A percentile compares a stretch with the other conserved stretches of the same genome.
Evolutionary conservation across 1,140 invertebrate genomes (phyloP).

Genomic region (Microplitis demolitor): DNA sequence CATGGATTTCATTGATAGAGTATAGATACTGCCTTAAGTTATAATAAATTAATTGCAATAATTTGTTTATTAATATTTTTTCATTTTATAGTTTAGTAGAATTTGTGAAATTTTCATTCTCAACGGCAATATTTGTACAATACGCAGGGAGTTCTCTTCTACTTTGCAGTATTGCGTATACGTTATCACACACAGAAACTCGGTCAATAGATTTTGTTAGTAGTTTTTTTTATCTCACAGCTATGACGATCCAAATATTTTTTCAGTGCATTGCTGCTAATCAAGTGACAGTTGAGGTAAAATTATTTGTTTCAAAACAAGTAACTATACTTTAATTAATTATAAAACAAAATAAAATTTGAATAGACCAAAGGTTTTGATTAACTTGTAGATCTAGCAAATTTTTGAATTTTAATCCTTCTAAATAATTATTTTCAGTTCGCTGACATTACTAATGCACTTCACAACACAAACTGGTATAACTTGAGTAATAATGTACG

Average conservation of each 20-base stretch:
- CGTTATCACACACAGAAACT: neutral
- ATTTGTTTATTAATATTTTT: neutral
- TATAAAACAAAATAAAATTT: neutral
- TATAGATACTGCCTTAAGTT: too few species aligned
- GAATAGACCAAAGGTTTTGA: neutral
- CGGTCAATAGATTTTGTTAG: neutral
- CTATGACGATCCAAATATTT: neutral
- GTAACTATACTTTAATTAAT: neutral
- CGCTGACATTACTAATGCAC: neutral
- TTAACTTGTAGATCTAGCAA: neutral
- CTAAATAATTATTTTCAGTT: neutral
- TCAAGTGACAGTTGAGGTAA: neutral
- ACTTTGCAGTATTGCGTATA: neutral
- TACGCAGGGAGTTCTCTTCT: neutral
- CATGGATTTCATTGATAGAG: too few species aligned
- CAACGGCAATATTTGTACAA: neutral
- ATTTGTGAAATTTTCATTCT: neutral
- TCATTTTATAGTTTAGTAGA: neutral
- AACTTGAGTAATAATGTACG: neutral
- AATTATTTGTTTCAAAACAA: neutral
- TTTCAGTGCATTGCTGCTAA: neutral
- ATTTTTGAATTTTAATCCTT: neutral
- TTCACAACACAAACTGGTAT: neutral
- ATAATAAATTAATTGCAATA: neutral
- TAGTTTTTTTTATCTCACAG: neutral